phyloP scores from a whole-genome alignment of 92 coral and sea anemone genomes.

The Heteractis magnifica region DNA sequence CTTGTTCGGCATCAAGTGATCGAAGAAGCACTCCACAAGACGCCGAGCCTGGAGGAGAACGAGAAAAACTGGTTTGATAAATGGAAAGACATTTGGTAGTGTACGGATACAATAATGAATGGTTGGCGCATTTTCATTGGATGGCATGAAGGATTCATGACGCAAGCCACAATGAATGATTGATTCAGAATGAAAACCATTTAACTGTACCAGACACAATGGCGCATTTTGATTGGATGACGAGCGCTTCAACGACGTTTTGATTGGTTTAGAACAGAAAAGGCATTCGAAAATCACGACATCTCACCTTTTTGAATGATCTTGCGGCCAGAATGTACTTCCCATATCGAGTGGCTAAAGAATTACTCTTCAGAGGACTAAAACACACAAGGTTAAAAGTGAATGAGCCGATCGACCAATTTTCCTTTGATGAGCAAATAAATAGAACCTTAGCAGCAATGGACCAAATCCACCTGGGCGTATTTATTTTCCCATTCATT shows the following conservation, averaged over 20 bases:
- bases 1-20: slow-evolving; percentile 70
- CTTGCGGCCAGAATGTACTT: slow-evolving; percentile 75
- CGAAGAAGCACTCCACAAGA: slow-evolving; percentile 85
- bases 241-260: not conserved
- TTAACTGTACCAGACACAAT: not conserved
- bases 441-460: too few relatives aligned
- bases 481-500: too few relatives aligned
- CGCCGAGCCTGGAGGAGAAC: slow-evolving; percentile 60
- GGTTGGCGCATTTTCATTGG: too few relatives aligned
- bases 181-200: not conserved
- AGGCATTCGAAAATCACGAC: not conserved
- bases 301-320: slow-evolving; percentile 71
- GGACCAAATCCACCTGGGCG: too few relatives aligned
- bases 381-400: not conserved
- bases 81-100: not conserved
- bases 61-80: not conserved
- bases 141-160: too few relatives aligned
- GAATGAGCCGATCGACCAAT: not conserved
- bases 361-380: slow-evolving; percentile 70
- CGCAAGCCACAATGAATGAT: not conserved
- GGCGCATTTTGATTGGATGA: not conserved
- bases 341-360: slow-evolving; percentile 59
- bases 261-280: not conserved
- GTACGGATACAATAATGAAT: too few relatives aligned
- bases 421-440: not conserved